Conservation (phyloP, 2,797 vertebrate species). For the Astyanax mexicanus region DNA sequence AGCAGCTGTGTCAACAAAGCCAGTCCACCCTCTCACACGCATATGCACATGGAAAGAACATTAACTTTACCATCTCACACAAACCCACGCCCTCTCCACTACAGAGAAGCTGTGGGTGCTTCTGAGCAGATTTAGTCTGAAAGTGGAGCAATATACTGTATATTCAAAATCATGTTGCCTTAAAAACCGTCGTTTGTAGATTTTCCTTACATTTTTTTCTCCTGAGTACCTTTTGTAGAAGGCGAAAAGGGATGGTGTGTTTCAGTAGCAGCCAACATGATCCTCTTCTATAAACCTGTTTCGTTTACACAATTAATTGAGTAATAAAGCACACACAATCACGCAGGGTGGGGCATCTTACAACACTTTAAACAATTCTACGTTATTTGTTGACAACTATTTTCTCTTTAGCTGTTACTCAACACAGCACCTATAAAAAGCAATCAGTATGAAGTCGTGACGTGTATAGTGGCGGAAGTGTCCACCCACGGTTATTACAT, state of each 20-base stretch:
- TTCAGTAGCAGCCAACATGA: not conserved
- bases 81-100: constrained; percentile 36
- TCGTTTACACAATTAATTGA: not conserved
- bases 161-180: not conserved
- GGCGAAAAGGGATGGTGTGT: not conserved
- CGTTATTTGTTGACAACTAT: too few relatives aligned
- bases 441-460: too few relatives aligned
- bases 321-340: not conserved
- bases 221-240: not conserved
- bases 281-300: not conserved
- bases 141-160: constrained; percentile 1
- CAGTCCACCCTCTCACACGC: constrained; percentile 45
- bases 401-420: too few relatives aligned
- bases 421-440: too few relatives aligned
- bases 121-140: not conserved
- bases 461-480: too few relatives aligned
- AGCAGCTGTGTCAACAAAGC: constrained; percentile 80
- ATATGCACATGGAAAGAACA: constrained; percentile 63
- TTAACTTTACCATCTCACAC: constrained; percentile 62
- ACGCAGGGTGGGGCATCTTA: constrained; percentile 44
- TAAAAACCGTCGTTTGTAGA: not conserved
- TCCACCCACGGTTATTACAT: too few relatives aligned
- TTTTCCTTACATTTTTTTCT: not conserved
- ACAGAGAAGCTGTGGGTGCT: not conserved
- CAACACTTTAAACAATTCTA: not conserved